Conservation (phyloP, 2,888 invertebrate genomes). For the Heliconius charithonia region DNA sequence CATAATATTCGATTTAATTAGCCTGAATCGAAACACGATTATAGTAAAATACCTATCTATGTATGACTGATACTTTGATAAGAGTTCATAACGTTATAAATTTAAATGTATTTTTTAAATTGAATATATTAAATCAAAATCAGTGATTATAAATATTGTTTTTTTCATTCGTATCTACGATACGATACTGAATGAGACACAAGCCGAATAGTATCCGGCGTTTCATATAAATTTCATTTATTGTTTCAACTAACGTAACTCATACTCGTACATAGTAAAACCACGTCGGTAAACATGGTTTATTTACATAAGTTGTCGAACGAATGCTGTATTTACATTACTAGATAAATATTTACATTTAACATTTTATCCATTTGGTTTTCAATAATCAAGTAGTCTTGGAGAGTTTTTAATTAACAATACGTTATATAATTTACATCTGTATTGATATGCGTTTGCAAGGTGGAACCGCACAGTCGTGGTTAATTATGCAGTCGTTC, state of each 20-base stretch:
- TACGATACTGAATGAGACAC: background rate
- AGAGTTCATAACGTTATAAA: background rate
- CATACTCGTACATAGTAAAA: too few relatives aligned
- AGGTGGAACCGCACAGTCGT: conserved; percentile 45
- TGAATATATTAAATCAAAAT: too few relatives aligned
- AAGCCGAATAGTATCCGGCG: background rate
- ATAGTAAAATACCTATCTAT: conserved; percentile 50
- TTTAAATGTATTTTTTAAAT: too few relatives aligned
- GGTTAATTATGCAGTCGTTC: conserved; percentile 44
- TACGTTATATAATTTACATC: conserved; percentile 47
- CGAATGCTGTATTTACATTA: conserved; percentile 16
- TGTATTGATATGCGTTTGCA: conserved; percentile 46
- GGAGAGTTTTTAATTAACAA: conserved; percentile 46
- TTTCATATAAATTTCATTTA: conserved; percentile 13
- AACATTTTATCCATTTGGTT: conserved; percentile 38
- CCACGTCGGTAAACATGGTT: background rate
- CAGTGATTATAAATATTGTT: background rate
- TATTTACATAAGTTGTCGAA: conserved; percentile 16
- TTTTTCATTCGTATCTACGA: background rate
- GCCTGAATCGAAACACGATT: conserved; percentile 74
- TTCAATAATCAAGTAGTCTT: conserved; percentile 46
- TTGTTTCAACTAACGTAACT: conserved; percentile 17
- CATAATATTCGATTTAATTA: conserved; percentile 80
- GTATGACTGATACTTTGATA: conserved; percentile 35
- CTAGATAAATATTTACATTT: conserved; percentile 32